A percentile compares a stretch with the other conserved stretches of the same genome.
phyloP scores from a whole-genome alignment of 2,113 vertebrate species.

The Rousettus leschenaultii region DNA sequence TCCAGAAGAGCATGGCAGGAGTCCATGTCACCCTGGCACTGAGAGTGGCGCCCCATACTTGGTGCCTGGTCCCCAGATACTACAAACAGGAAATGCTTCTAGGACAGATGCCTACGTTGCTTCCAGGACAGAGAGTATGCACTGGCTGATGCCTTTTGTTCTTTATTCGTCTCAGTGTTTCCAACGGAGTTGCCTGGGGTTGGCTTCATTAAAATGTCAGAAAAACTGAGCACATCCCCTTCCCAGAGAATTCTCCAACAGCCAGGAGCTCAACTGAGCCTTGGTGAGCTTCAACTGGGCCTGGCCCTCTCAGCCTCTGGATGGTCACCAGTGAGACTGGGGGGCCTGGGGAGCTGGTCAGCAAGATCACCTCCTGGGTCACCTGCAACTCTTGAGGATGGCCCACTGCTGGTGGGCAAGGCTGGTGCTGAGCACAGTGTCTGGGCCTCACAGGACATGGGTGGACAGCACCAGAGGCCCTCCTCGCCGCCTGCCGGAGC shows the following conservation, averaged over 20 bases:
- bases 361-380: neutral
- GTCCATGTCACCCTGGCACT: slow-evolving; percentile 81
- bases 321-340: neutral
- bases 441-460: neutral
- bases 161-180: neutral
- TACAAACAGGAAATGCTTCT: neutral
- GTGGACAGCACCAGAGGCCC: neutral
- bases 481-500: neutral
- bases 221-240: neutral
- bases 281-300: neutral
- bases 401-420: neutral
- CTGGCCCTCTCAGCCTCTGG: neutral
- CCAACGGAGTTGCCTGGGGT: neutral
- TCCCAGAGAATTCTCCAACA: neutral
- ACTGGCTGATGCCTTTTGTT: neutral
- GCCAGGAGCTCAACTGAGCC: neutral
- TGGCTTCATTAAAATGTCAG: neutral
- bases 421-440: neutral
- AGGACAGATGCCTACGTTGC: neutral
- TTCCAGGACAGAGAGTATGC: neutral
- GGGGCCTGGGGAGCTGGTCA: neutral
- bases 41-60: slow-evolving; percentile 53
- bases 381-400: too few relatives aligned
- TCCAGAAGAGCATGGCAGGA: slow-evolving; percentile 85
- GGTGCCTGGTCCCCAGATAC: slow-evolving; percentile 32